Evolutionary conservation across 2,888 invertebrate species (phyloP).

Genomic region (Oscheius sp.): DNA sequence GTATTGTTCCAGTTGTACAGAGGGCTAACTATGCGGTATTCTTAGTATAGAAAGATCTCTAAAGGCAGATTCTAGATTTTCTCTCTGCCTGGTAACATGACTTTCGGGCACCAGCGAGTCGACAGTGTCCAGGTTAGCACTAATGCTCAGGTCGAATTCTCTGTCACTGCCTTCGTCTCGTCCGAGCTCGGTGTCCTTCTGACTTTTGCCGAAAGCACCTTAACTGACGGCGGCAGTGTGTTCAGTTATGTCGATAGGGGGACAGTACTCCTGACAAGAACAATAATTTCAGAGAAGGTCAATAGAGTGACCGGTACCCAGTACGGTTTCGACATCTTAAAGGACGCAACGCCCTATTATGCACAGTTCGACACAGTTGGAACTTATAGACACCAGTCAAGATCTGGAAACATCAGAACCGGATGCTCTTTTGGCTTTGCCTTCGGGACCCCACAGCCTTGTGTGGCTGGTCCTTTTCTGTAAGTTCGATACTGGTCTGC

Average conservation of each 20-base stretch:
- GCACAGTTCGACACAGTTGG: too few relatives aligned
- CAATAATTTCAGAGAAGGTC: neutral
- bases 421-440: neutral
- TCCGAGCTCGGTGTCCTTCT: neutral
- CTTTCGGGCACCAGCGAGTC: neutral
- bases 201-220: neutral
- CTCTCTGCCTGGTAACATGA: too few relatives aligned
- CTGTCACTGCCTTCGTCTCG: constrained; percentile 8
- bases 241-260: neutral
- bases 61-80: too few relatives aligned
- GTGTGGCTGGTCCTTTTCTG: neutral
- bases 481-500: neutral
- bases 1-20: neutral
- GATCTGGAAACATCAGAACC: too few relatives aligned
- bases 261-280: too few relatives aligned
- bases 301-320: neutral
- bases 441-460: neutral
- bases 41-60: too few relatives aligned
- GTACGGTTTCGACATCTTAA: neutral
- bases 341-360: too few relatives aligned
- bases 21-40: neutral
- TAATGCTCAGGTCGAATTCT: neutral
- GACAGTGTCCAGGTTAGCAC: neutral
- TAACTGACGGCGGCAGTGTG: neutral
- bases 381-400: too few relatives aligned